These are phyloP conservation scores for Argyresthia albistria DNA, from an alignment of 2,888 invertebrate species.

Conservation along the genomic window DNA sequence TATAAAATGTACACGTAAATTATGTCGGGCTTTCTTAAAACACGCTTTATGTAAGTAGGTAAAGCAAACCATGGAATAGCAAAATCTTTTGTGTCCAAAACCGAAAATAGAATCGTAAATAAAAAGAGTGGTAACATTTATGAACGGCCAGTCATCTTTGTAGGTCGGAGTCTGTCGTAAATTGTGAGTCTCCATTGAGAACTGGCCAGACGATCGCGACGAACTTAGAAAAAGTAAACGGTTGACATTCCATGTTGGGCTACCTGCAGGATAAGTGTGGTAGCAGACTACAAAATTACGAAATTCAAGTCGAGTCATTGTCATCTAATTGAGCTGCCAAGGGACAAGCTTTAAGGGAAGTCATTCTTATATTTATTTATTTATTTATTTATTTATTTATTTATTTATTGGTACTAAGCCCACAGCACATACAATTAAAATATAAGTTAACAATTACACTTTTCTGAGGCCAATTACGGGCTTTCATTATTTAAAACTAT, in stretches of 20 bases:
- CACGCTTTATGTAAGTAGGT: no score
- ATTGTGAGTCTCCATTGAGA: conserved; percentile 47
- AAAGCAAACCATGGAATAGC: not conserved
- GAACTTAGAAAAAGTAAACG: conserved; percentile 33
- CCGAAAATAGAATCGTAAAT: conserved; percentile 11
- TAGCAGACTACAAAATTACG: not conserved
- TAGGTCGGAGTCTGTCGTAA: conserved; percentile 41
- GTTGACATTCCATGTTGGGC: conserved; percentile 20
- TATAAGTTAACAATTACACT: no score
- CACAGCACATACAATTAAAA: no score
- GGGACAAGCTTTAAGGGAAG: no score
- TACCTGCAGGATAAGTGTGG: not conserved
- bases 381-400: no score
- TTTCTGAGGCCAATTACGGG: no score
- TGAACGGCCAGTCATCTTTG: conserved; percentile 50
- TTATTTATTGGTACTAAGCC: no score
- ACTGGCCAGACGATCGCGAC: conserved; percentile 29
- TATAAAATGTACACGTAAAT: no score
- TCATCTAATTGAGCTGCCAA: not conserved
- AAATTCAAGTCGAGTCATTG: not conserved
- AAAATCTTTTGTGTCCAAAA: not conserved
- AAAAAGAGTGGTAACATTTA: conserved; percentile 23
- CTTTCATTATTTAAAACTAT: no score
- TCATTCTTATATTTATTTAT: not conserved
- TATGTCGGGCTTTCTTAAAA: no score